Base-by-base conservation (phyloP, 1,140 invertebrate genomes). In the Radopholus similis region DNA sequence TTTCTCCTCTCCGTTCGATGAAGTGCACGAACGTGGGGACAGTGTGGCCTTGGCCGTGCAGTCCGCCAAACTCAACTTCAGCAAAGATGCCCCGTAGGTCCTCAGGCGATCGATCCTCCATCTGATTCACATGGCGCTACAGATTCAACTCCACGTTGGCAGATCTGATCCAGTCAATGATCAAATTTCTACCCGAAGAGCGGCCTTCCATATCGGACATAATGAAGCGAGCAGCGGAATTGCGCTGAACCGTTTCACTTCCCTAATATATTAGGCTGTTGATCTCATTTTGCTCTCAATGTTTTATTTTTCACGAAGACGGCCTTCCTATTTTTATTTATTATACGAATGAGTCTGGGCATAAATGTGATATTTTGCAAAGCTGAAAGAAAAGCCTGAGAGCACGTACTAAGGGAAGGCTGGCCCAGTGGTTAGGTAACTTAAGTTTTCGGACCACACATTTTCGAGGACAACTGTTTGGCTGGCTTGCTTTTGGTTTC, bases 1-100 rank as follows among this genome's bases (percentile, higher is more conserved):
- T 47, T 70, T 70, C 34, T 18, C 18, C 26, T 70, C 68, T 5
- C 68, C 68, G 4, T 70, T 72, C 59, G 68, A 70, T 49, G 68
- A 40, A 28, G 68, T 70, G 6, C 58, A 70, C 35, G 68, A 70
- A 15, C 28, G 68, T 11, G 68, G 68, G 11, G 68, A 70, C 49
- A 72, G 68, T 21, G 62, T 62, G 21, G 51, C 62, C 1, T 32
- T 55, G 37, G 68, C 68, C n/a, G 68, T 72, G 13, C 68, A 70
- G 59, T 70, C 68, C 32, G 68, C 68, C 8, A 57, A 53, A 34
- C 57, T 70, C 13, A 18, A 9, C 21, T 70, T 70, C 54, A 32
- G 70, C 11, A 23, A 4, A 34, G n/a, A 60, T 11, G 70, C 63
- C 13, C 53, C 68, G 68, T 70, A 58, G 37, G 42, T 73, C 11